Conservation (phyloP, 2,888 invertebrate species). For the Aphodius granarius region DNA sequence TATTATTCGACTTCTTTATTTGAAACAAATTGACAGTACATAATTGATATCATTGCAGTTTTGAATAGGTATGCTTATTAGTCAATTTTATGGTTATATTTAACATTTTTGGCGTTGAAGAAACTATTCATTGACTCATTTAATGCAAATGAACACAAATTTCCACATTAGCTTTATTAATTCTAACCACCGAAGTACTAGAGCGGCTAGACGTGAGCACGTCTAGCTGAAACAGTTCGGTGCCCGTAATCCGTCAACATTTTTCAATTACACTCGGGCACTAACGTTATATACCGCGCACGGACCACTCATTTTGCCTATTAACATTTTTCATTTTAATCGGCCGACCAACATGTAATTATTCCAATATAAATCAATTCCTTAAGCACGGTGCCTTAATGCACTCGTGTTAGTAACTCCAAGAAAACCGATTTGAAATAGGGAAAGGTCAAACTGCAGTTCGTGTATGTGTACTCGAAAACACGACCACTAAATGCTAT, state of each 20-base stretch:
- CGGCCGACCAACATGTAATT: conserved; percentile 5
- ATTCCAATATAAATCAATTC: conserved; percentile 14
- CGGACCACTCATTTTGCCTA: not conserved
- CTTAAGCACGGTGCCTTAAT: conserved; percentile 5
- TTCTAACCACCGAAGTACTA: not conserved
- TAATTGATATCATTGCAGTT: too few species aligned
- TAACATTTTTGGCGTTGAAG: too few species aligned
- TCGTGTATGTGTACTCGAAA: not conserved
- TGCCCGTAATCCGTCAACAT: not conserved
- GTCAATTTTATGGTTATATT: too few species aligned
- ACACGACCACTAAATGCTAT: not conserved
- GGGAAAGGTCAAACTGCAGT: not conserved
- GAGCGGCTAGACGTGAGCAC: not conserved
- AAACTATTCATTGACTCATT: too few species aligned
- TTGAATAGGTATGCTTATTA: too few species aligned
- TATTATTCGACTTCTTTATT: too few species aligned
- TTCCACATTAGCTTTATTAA: too few species aligned
- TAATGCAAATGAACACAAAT: too few species aligned
- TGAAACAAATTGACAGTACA: too few species aligned
- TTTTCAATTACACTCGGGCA: not conserved
- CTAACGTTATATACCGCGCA: not conserved
- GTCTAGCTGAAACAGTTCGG: conserved; percentile 2
- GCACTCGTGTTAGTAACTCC: not conserved
- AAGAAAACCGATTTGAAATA: not conserved
- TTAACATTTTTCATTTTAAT: not conserved